Evolutionary conservation across 2,113 vertebrate genomes (phyloP).

Genomic region (Todiramphus saurophagus): DNA sequence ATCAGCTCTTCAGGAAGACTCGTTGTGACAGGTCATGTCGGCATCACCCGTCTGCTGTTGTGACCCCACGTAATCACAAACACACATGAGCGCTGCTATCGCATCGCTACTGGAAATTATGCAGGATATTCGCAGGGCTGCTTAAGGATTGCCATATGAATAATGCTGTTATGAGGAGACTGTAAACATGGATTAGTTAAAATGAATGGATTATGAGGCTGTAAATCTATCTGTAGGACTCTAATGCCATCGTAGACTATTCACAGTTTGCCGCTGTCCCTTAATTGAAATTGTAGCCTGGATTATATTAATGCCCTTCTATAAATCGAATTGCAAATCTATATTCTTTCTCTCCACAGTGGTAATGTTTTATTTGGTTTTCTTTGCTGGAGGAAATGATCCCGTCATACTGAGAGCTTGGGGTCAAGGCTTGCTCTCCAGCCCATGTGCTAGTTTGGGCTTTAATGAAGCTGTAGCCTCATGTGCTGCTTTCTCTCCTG

Average conservation of each 20-base stretch:
- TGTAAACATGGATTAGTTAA: conserved; percentile 68
- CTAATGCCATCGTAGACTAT: conserved; percentile 54
- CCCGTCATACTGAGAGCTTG: not conserved
- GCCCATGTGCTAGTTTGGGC: not conserved
- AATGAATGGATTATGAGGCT: conserved; percentile 65
- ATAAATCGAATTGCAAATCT: conserved; percentile 54
- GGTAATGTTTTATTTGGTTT: conserved; percentile 56
- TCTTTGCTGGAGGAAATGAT: conserved; percentile 18
- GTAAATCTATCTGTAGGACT: conserved; percentile 67
- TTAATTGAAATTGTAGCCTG: conserved; percentile 66
- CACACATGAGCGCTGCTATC: accelerated
- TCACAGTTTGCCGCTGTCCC: conserved; percentile 57
- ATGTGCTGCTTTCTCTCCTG: not conserved
- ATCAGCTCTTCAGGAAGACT: not conserved
- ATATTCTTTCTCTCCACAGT: not conserved
- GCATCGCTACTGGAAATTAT: conserved; percentile 11
- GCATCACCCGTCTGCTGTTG: accelerated
- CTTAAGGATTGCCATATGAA: conserved; percentile 56
- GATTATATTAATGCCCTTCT: conserved; percentile 55
- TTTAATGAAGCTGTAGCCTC: not conserved
- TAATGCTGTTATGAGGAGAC: conserved; percentile 63
- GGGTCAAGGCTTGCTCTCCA: not conserved
- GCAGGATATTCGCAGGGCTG: conserved; percentile 22
- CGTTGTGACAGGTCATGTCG: not conserved
- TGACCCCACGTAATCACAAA: not conserved